phyloP scores from a whole-genome alignment of 2,113 vertebrate genomes.

The Microcebus lehilahytsara region DNA sequence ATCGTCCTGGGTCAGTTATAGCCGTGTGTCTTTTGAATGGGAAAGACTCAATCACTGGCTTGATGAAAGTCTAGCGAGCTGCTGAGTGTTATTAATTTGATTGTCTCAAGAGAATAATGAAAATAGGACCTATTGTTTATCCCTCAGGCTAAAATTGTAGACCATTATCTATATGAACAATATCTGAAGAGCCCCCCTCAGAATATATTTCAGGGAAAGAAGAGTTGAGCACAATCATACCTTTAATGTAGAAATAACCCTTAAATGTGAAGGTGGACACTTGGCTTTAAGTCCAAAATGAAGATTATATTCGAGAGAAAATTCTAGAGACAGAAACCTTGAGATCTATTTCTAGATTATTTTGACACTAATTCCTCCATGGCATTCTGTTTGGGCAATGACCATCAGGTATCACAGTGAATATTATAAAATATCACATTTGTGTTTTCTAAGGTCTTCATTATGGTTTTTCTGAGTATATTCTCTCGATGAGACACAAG shows the following conservation, averaged over 20 bases:
- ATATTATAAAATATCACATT: background rate
- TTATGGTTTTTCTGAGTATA: background rate
- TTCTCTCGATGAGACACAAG: background rate
- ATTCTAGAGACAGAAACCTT: background rate
- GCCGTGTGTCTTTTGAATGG: slow-evolving; percentile 40
- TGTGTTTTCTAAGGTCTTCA: background rate
- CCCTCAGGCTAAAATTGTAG: slow-evolving; percentile 30
- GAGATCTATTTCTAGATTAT: background rate
- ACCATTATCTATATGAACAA: background rate
- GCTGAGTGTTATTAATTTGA: slow-evolving; percentile 56
- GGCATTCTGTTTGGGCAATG: background rate
- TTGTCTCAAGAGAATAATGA: slow-evolving; percentile 40
- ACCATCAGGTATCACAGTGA: background rate
- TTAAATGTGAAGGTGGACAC: background rate
- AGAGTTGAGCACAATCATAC: background rate
- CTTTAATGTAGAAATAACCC: slow-evolving; percentile 20
- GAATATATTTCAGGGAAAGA: background rate
- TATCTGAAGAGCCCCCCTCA: background rate
- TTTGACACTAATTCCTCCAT: background rate
- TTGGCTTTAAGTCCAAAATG: background rate
- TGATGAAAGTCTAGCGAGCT: slow-evolving; percentile 44
- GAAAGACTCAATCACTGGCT: slow-evolving; percentile 3
- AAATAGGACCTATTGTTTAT: slow-evolving; percentile 47
- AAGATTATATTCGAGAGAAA: background rate
- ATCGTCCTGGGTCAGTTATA: slow-evolving; percentile 41